These are phyloP conservation scores for Gnathonemus longibarbis DNA, from an alignment of 2,113 vertebrate genomes.

Conservation along the genomic window DNA sequence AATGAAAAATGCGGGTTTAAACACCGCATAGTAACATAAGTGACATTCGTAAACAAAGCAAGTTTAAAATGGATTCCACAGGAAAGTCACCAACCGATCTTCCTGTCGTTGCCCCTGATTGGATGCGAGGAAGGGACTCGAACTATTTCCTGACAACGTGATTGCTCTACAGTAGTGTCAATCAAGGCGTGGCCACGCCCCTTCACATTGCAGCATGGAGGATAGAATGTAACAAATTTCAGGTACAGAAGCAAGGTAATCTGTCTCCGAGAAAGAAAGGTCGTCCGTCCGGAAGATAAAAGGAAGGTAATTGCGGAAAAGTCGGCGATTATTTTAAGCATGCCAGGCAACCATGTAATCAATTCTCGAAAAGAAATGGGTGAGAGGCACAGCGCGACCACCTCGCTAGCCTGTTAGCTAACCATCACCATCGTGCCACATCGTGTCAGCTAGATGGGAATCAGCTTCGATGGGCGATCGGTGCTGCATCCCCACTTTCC, in stretches of 20 bases:
- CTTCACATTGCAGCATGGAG: slow-evolving; percentile 70
- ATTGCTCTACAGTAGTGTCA: slow-evolving; percentile 45
- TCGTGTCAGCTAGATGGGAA: background rate
- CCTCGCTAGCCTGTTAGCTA: background rate
- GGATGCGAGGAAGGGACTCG: slow-evolving; percentile 24
- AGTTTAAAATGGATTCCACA: slow-evolving; percentile 24
- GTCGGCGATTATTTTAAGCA: background rate
- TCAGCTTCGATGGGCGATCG: background rate
- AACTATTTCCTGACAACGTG: background rate
- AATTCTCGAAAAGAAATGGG: background rate
- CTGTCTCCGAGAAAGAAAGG: slow-evolving; percentile 5
- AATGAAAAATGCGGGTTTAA: background rate
- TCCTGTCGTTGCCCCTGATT: slow-evolving; percentile 35
- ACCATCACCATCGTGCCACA: background rate
- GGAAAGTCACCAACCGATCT: background rate
- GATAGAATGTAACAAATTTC: slow-evolving; percentile 54
- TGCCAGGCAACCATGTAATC: background rate
- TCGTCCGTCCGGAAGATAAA: slow-evolving; percentile 32
- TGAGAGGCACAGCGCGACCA: background rate
- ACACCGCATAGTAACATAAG: background rate
- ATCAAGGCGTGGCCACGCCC: slow-evolving; percentile 43
- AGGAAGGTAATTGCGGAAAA: slow-evolving; percentile 40
- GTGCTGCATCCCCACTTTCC: background rate
- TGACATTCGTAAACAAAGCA: slow-evolving; percentile 24
- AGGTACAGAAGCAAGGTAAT: slow-evolving; percentile 42